These are phyloP conservation scores for Heteronetta atricapilla DNA, from an alignment of 2,113 vertebrate species.

Conservation along the genomic window DNA sequence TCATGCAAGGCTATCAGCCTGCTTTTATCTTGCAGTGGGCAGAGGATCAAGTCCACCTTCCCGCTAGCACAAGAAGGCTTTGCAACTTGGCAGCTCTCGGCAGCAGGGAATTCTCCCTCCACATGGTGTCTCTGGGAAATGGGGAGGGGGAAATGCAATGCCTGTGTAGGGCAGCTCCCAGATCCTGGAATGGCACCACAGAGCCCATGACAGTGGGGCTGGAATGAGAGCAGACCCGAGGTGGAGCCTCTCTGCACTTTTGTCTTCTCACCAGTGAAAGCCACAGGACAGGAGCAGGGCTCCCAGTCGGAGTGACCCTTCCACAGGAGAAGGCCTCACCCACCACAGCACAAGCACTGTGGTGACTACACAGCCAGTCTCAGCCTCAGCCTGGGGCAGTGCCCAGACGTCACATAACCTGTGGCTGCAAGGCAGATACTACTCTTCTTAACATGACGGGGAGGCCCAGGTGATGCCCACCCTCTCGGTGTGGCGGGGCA, in stretches of 20 bases:
- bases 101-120: not conserved
- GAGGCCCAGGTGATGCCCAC: rapidly evolving
- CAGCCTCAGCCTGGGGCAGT: not conserved
- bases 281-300: not conserved
- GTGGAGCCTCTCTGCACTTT: not conserved
- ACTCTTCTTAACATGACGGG: not conserved
- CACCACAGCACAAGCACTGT: not conserved
- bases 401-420: not conserved
- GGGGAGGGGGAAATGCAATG: not conserved
- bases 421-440: not conserved
- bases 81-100: not conserved
- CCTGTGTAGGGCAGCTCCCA: not conserved
- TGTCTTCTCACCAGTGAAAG: not conserved
- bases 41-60: not conserved
- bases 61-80: not conserved
- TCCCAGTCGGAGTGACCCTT: not conserved
- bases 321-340: not conserved
- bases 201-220: not conserved
- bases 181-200: not conserved
- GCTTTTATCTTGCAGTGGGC: not conserved
- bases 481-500: not conserved
- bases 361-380: not conserved
- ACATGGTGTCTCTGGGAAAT: not conserved
- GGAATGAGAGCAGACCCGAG: not conserved
- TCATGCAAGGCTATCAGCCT: not conserved